These are phyloP conservation scores for Heterodera filipjevi DNA, from an alignment of 2,888 invertebrate species.

Conservation along the genomic window DNA sequence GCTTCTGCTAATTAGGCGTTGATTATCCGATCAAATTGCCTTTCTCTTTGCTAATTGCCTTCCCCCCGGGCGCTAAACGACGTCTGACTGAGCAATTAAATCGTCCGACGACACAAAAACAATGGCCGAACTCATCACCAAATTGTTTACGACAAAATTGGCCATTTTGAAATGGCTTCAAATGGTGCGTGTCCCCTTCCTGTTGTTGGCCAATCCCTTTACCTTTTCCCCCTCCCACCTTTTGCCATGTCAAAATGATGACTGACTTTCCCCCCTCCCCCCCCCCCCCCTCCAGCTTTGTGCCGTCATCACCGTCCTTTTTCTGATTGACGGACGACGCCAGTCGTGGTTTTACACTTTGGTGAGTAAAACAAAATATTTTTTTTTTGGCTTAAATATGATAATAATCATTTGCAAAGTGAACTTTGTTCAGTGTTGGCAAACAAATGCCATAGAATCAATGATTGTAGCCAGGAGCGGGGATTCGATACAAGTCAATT, in stretches of 20 bases:
- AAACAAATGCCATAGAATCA: too few relatives aligned
- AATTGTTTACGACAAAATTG: conserved; percentile 44
- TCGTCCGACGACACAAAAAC: background rate
- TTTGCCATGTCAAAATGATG: background rate
- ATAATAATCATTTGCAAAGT: too few relatives aligned
- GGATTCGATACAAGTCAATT: too few relatives aligned
- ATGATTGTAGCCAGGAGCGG: too few relatives aligned
- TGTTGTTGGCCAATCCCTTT: too few relatives aligned
- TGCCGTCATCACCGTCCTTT: conserved; percentile 36
- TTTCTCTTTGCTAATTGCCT: too few relatives aligned
- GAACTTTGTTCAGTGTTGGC: too few relatives aligned
- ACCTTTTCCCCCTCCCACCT: background rate
- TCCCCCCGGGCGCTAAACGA: background rate
- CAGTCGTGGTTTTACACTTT: conserved; percentile 35
- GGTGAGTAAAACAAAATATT: background rate
- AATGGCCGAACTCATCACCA: conserved; percentile 48
- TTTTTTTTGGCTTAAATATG: background rate
- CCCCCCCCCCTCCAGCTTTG: conserved; percentile 25
- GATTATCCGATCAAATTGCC: background rate
- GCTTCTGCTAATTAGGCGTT: background rate
- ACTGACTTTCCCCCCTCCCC: background rate
- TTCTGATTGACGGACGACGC: conserved; percentile 36
- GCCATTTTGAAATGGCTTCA: conserved; percentile 48
- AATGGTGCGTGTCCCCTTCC: conserved; percentile 46
- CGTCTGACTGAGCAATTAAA: background rate